Evolutionary conservation across 2,797 vertebrate genomes (phyloP).

Genomic region (Enteromius anoplus): DNA sequence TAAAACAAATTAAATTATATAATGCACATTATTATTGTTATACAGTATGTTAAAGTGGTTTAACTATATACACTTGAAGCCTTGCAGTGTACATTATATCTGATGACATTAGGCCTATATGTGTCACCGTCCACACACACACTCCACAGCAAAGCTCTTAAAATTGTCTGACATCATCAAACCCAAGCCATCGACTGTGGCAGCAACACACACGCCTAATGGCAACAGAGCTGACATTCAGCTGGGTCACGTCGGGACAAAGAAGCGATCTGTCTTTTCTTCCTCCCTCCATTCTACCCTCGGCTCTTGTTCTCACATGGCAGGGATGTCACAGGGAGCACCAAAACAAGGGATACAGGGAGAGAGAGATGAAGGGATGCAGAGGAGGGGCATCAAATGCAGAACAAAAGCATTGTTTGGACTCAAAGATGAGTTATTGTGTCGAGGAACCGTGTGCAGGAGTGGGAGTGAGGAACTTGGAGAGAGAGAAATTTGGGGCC

Average conservation of each 20-base stretch:
- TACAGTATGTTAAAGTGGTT: too few relatives aligned
- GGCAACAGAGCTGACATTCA: constrained; percentile 69
- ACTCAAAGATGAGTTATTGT: constrained; percentile 77
- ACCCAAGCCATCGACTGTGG: constrained; percentile 76
- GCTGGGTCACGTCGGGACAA: constrained; percentile 72
- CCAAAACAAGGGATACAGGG: constrained; percentile 72
- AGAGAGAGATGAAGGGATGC: constrained; percentile 70
- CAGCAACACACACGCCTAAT: constrained; percentile 38
- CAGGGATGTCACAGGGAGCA: constrained; percentile 81
- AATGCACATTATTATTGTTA: neutral
- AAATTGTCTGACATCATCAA: constrained; percentile 75
- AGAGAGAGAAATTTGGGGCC: constrained; percentile 27
- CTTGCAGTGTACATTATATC: constrained; percentile 5
- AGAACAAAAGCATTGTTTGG: constrained; percentile 78
- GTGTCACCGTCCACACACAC: neutral
- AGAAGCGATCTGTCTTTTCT: constrained; percentile 66
- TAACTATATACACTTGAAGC: neutral
- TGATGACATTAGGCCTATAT: constrained; percentile 12
- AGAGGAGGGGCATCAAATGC: constrained; percentile 61
- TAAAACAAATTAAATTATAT: neutral
- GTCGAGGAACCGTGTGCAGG: constrained; percentile 49
- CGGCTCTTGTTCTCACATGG: constrained; percentile 70
- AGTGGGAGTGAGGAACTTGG: constrained; percentile 44
- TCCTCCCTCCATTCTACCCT: constrained; percentile 66
- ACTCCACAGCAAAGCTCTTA: constrained; percentile 12